Conservation (phyloP, 2,888 invertebrate species). For the Metallyticus violacea region DNA sequence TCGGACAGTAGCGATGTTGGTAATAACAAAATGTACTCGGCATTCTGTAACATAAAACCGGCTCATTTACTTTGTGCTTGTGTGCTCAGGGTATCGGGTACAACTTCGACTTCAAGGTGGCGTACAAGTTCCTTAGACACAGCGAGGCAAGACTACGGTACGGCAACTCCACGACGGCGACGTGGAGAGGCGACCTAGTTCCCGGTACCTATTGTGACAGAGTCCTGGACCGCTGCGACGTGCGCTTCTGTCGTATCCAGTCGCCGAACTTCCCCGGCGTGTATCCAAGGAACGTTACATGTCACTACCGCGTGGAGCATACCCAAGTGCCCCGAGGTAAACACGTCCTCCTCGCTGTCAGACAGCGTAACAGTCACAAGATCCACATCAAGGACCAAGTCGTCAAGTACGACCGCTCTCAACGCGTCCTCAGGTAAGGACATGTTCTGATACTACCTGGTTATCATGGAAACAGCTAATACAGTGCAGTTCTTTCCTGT, state of each 20-base stretch:
- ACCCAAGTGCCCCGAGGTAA: conserved; percentile 61
- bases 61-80: conserved; percentile 36
- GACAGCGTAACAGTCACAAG: conserved; percentile 75
- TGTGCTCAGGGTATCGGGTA: conserved; percentile 64
- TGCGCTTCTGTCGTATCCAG: conserved; percentile 67
- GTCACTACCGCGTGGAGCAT: conserved; percentile 68
- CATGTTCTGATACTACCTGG: too few relatives aligned
- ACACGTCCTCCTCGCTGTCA: conserved; percentile 70
- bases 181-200: conserved; percentile 73
- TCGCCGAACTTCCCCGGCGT: conserved; percentile 90
- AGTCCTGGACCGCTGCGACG: conserved; percentile 73
- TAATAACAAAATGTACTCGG: neutral
- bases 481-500: too few relatives aligned
- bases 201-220: conserved; percentile 78
- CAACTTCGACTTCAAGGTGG: conserved; percentile 80
- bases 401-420: conserved; percentile 72
- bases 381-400: conserved; percentile 76
- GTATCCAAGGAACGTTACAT: conserved; percentile 80
- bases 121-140: conserved; percentile 76
- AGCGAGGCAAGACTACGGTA: conserved; percentile 75
- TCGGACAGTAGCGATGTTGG: too few relatives aligned
- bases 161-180: conserved; percentile 68
- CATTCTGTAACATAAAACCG: neutral
- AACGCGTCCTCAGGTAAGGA: conserved; percentile 68
- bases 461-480: too few relatives aligned